These are phyloP conservation scores for Corythoichthys intestinalis DNA, from an alignment of 2,113 vertebrate species.

Conservation along the genomic window DNA sequence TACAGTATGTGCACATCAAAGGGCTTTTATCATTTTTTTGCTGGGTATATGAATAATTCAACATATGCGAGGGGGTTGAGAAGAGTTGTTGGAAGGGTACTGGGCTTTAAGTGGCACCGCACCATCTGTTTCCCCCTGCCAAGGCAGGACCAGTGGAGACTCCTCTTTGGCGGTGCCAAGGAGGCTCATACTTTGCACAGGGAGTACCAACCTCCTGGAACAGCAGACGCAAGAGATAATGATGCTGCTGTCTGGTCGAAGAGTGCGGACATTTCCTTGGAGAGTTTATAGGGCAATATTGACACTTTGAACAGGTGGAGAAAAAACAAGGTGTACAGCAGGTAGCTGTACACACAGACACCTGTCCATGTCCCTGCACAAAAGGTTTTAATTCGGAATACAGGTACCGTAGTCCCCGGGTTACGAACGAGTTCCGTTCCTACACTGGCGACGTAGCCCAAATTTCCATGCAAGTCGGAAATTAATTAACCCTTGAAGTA, in stretches of 20 bases:
- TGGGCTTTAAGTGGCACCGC: constrained; percentile 65
- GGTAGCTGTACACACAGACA: constrained; percentile 55
- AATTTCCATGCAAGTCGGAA: too few relatives aligned
- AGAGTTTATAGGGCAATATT: constrained; percentile 44
- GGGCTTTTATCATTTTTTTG: constrained; percentile 61
- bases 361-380: constrained; percentile 18
- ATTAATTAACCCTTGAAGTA: too few relatives aligned
- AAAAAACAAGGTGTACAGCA: constrained; percentile 56
- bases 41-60: constrained; percentile 73
- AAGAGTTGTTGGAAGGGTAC: constrained; percentile 33
- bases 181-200: constrained; percentile 34
- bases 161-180: constrained; percentile 67
- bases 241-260: constrained; percentile 59
- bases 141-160: constrained; percentile 58
- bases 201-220: constrained; percentile 55
- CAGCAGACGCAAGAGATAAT: constrained; percentile 62
- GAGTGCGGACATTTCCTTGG: constrained; percentile 48
- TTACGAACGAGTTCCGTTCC: too few relatives aligned
- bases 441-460: too few relatives aligned
- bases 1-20: constrained; percentile 69
- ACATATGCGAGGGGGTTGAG: constrained; percentile 29
- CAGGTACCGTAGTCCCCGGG: not conserved
- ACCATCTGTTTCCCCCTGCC: constrained; percentile 74
- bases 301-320: constrained; percentile 63
- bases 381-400: constrained; percentile 21